These are phyloP conservation scores for Poecilia picta DNA, from an alignment of 2,797 vertebrate species.

Conservation along the genomic window DNA sequence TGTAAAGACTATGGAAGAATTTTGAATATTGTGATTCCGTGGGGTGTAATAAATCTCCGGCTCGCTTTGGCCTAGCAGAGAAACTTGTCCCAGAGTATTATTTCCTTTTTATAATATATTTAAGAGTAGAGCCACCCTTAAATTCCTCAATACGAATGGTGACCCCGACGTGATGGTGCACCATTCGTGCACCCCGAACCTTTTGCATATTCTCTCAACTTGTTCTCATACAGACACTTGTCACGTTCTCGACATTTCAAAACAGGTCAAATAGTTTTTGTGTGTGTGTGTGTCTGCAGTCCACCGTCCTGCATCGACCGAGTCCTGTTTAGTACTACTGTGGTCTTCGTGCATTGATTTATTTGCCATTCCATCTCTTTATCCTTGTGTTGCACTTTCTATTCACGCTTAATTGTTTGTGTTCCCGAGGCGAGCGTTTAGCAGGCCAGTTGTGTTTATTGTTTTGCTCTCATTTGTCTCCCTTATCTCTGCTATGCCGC, in stretches of 20 bases:
- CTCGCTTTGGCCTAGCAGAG: too few species aligned
- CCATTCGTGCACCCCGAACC: too few species aligned
- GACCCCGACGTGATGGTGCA: too few species aligned
- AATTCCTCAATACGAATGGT: too few species aligned
- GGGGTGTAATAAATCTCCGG: too few species aligned
- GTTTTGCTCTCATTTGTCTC: constrained; percentile 21
- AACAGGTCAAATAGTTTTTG: background rate
- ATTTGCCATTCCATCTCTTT: constrained; percentile 10
- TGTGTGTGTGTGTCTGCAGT: background rate
- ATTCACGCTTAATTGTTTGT: constrained; percentile 4
- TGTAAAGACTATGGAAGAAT: too few species aligned
- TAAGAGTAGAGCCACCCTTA: too few species aligned
- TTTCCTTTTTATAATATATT: too few species aligned
- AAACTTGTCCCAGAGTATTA: too few species aligned
- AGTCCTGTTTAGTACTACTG: constrained; percentile 1
- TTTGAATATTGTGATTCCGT: too few species aligned
- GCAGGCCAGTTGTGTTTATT: constrained; percentile 9
- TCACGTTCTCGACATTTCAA: background rate
- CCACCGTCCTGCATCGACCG: background rate
- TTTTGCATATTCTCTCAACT: background rate
- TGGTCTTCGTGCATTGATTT: background rate
- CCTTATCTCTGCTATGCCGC: constrained; percentile 21
- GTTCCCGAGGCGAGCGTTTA: constrained; percentile 1
- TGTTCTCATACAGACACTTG: background rate
- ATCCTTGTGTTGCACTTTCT: constrained; percentile 9